A percentile compares a stretch with the other conserved stretches of the same genome.
Evolutionary conservation across 2,888 invertebrate genomes (phyloP).

Genomic region (Coronaproctus castanopsis): DNA sequence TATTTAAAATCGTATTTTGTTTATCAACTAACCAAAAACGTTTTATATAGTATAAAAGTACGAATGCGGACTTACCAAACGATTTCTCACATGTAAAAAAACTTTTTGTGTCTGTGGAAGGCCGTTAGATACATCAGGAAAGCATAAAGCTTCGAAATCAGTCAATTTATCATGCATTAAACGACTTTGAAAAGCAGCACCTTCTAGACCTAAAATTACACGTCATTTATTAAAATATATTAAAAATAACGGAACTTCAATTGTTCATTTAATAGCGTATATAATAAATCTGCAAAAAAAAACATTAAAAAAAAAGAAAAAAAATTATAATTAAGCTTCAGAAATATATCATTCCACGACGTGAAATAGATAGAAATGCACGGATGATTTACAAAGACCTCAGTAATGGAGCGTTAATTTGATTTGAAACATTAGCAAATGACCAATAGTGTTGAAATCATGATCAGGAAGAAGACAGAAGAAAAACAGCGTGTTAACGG

Average conservation of each 20-base stretch:
- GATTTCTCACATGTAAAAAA: slow-evolving; percentile 77
- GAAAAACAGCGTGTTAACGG: too few species aligned
- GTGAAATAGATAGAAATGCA: too few species aligned
- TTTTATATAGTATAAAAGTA: slow-evolving; percentile 2
- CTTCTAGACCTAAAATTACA: slow-evolving; percentile 53
- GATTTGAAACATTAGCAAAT: too few species aligned
- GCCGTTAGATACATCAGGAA: slow-evolving; percentile 72
- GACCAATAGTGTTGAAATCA: too few species aligned
- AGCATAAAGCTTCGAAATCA: slow-evolving; percentile 77
- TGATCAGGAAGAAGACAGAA: too few species aligned
- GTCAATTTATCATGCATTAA: slow-evolving; percentile 88
- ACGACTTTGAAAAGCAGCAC: slow-evolving; percentile 82
- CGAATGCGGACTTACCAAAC: slow-evolving; percentile 47
- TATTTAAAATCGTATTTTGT: neutral
- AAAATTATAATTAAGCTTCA: too few species aligned
- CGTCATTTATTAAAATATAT: too few species aligned
- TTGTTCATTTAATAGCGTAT: neutral
- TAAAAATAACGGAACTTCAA: neutral
- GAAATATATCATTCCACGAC: too few species aligned
- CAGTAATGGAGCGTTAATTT: too few species aligned
- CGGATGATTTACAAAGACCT: too few species aligned
- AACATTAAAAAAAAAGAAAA: too few species aligned
- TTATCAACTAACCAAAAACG: slow-evolving; percentile 1
- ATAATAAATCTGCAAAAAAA: neutral
- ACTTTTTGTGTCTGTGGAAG: slow-evolving; percentile 65